Evolutionary conservation across 1,140 invertebrate genomes (phyloP).

Genomic region (Psilanteris sp.): DNA sequence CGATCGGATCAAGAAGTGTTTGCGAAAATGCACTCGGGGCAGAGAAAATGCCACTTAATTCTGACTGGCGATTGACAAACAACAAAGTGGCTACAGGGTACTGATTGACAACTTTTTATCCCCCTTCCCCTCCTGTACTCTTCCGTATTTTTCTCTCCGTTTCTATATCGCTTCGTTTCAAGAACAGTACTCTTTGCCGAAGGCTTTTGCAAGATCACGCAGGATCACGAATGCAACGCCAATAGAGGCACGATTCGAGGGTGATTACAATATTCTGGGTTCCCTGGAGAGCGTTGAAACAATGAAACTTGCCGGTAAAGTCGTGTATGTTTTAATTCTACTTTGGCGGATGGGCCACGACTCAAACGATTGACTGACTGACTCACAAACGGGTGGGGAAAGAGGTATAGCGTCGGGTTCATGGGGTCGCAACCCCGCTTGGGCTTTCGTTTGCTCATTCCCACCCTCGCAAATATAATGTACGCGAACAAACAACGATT

Average conservation of each 20-base stretch:
- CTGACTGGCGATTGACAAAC: conserved; percentile 44
- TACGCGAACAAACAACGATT: conserved; percentile 64
- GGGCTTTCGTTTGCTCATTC: conserved; percentile 39
- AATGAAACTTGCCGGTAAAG: conserved; percentile 47
- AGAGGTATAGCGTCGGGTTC: conserved; percentile 41
- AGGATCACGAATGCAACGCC: conserved; percentile 36
- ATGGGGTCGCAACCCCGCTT: conserved; percentile 64
- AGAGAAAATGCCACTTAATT: conserved; percentile 53
- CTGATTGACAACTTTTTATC: conserved; percentile 7
- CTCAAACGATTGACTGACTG: conserved; percentile 73
- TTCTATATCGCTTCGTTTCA: background rate
- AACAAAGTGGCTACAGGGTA: conserved; percentile 54
- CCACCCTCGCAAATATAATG: conserved; percentile 68
- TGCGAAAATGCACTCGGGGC: conserved; percentile 24
- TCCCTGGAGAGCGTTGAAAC: conserved; percentile 58
- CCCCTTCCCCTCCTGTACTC: no score
- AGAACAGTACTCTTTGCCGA: background rate
- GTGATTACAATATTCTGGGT: conserved; percentile 63
- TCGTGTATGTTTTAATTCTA: conserved; percentile 73
- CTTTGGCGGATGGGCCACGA: conserved; percentile 54
- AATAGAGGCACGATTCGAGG: conserved; percentile 64
- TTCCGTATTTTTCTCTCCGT: no score
- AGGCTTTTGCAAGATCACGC: conserved; percentile 47
- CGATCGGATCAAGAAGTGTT: conserved; percentile 34
- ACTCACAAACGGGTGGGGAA: conserved; percentile 47